Base-by-base conservation (phyloP, 2,113 vertebrate species). In the Phodopus roborovskii region DNA sequence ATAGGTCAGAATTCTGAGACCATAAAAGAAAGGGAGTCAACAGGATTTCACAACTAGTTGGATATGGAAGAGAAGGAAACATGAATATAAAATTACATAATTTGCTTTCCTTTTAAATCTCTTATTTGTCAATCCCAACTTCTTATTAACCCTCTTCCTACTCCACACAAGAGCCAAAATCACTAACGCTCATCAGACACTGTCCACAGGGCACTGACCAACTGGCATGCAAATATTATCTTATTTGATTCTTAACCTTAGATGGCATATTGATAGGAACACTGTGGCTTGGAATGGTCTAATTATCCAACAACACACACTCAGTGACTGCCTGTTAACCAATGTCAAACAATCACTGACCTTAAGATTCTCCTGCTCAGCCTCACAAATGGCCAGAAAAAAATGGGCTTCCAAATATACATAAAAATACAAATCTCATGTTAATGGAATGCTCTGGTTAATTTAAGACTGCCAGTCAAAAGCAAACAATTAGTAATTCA, bases 41-140 rank as follows among this genome's bases (percentile, higher is more conserved):
- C 5, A 66, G 8, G 56, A 74, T 62, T 48, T 90, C 56, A 42
- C 60, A 86, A 83, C n/a, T 66, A 73, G 74, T 0, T 39, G 62
- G 45, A 70, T 56, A 79, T 12, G 15, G 50, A 66, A 89, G 3
- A 68, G 36, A 85, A 86, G 24, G 13, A 85, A 88, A 53, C 82
- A 42, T 33, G 87, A 91, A 68, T 36, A 94, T 36, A 39, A 94
- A 95, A 78, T 90, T 64, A 87, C 8, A 39, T 53, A 81, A 94
- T 77, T 77, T 92, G 58, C 17, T 56, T 33, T 36, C 77, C 30
- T 95, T 85, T 89, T 53, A 62, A 48, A 66, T 66, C 8, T 79
- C 56, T 87, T 83, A 62, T 17, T 24, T 48, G 30, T 15, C 88
- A 86, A 48, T 56, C 9, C 24, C 70, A 73, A 33, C 50, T 86